Conservation (phyloP, 1,140 invertebrate genomes). For the Drosophila arawakana region DNA sequence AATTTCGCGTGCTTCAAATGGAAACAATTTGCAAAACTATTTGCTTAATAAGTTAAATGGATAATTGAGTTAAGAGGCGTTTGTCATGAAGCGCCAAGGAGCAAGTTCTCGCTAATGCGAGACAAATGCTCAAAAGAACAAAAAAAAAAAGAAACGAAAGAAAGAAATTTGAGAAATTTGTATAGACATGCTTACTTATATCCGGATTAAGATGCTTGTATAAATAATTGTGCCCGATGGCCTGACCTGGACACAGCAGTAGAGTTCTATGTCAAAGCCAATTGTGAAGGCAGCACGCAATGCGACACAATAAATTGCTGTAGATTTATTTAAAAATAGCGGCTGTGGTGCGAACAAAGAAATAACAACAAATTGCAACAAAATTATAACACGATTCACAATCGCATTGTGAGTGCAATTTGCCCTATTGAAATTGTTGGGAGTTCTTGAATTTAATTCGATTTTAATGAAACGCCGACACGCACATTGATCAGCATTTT, state of each 20-base stretch:
- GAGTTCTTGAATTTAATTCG: conserved; percentile 49
- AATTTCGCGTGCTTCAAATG: conserved; percentile 67
- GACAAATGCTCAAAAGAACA: conserved; percentile 22
- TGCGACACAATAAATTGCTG: conserved; percentile 45
- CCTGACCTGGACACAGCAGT: conserved; percentile 39
- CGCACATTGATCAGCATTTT: conserved; percentile 46
- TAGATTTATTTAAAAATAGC: conserved; percentile 56
- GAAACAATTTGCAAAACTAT: conserved; percentile 70
- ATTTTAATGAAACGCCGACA: conserved; percentile 70
- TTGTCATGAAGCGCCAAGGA: conserved; percentile 30
- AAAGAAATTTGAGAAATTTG: conserved; percentile 2
- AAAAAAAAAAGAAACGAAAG: neutral
- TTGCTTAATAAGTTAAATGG: conserved; percentile 78
- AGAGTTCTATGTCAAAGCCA: conserved; percentile 73
- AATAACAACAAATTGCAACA: conserved; percentile 57
- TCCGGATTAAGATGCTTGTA: conserved; percentile 61
- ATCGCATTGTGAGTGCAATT: conserved; percentile 40
- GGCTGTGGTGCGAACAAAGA: conserved; percentile 49
- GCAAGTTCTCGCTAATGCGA: conserved; percentile 30
- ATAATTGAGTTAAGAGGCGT: conserved; percentile 81
- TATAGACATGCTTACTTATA: conserved; percentile 28
- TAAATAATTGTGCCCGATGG: conserved; percentile 21
- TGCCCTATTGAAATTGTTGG: conserved; percentile 18
- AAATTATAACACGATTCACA: conserved; percentile 63
- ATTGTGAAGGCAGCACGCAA: conserved; percentile 62